Evolutionary conservation across 2,797 vertebrate species (phyloP), one percentile per base, ranked within the genome.

Genomic region (Sparus aurata): DNA sequence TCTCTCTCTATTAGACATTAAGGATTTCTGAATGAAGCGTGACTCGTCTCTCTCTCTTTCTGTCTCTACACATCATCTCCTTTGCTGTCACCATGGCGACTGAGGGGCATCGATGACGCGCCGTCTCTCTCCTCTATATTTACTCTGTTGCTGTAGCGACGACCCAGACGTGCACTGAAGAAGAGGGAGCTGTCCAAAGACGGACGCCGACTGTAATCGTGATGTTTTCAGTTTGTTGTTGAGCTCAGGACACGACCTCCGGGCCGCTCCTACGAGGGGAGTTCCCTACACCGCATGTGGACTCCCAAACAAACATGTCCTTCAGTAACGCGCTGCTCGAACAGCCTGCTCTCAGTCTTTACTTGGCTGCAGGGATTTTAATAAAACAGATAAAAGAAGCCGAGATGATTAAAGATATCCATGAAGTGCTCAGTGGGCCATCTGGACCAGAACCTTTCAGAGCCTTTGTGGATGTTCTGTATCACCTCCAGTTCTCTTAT

Each of bases 41-140:
- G 87, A 89, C 89, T 81, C 23, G 38, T 73, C 68, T 46, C 65
- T 73, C 75, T 49, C 57, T 68, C 62, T 38, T 18, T 64, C 68
- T 22, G 45, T 67, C 46, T 38, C 80, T 75, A 59, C 77, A 71
- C 75, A 83, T 90, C 80, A 76, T 58, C 79, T 27, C 74, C 0
- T 3, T 61, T 55, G 38, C 13, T 2, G 88, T 92, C 47, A 3
- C 85, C 77, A 87, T 83, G 80, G 85, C 11, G 49, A 91, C 82
- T 1, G 77, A 61, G 78, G 74, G 23, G 84, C 89, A 84, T 34
- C 10, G 43, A 73, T 89, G 91, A 91, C 81, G 83, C 68, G 79
- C n/a, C 38, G 13, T 83, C 86, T 91, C 82, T 85, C 70, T 72
- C 84, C 90, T 91, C 91, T 93, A 93, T 91, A 92, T 93, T 93